These are phyloP conservation scores for Cacoxenus indagator DNA, from an alignment of 2,888 invertebrate species.

Conservation along the genomic window DNA sequence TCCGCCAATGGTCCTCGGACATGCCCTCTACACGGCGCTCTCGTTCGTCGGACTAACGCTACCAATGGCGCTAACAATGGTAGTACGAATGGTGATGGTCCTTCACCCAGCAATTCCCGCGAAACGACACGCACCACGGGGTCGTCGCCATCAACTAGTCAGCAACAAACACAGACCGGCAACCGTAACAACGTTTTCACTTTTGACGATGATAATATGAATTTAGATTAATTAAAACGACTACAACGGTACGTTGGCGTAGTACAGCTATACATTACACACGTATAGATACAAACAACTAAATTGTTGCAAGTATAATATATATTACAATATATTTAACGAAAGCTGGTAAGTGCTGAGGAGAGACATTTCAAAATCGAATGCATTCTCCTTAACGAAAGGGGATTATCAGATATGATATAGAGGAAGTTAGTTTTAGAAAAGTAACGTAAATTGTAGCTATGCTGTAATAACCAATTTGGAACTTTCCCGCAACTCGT, in stretches of 20 bases:
- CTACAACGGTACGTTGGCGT: constrained; percentile 15
- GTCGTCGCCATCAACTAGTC: constrained; percentile 27
- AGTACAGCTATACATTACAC: neutral
- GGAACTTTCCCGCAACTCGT: neutral
- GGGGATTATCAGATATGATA: neutral
- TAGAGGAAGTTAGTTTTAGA: neutral
- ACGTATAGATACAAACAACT: constrained; percentile 5
- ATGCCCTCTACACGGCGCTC: constrained; percentile 22
- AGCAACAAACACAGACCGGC: constrained; percentile 32
- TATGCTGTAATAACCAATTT: neutral
- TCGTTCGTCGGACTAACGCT: constrained; percentile 25
- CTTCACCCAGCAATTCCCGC: constrained; percentile 9
- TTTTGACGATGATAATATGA: constrained; percentile 69
- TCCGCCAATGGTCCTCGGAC: constrained; percentile 16
- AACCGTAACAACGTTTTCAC: constrained; percentile 60
- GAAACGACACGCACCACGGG: neutral
- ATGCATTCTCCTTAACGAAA: neutral
- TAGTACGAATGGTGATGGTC: constrained; percentile 1
- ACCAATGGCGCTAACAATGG: constrained; percentile 4
- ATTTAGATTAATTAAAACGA: constrained; percentile 59
- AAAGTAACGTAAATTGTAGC: neutral
- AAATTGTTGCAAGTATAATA: neutral
- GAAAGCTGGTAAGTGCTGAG: neutral
- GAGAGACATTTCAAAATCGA: neutral
- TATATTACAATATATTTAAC: neutral